A percentile compares a stretch with the other conserved stretches of the same genome.
phyloP scores from a whole-genome alignment of 1,140 invertebrate species.

The Pogonus chalceus region DNA sequence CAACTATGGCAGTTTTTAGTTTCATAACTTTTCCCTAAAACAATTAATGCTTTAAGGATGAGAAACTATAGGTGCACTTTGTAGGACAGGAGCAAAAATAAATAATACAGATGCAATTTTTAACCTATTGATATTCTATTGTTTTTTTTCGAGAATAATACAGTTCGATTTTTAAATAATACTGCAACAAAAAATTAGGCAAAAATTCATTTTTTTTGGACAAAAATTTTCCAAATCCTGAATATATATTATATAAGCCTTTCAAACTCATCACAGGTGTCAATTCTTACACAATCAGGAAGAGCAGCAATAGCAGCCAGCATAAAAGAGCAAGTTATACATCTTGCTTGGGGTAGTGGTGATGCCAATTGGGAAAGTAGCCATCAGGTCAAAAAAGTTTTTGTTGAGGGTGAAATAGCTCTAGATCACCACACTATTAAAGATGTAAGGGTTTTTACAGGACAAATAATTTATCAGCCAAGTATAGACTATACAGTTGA shows the following conservation, averaged over 20 bases:
- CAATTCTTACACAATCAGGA: constrained; percentile 15
- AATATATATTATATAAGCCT: constrained; percentile 10
- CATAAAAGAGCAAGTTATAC: constrained; percentile 14
- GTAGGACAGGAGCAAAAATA: constrained; percentile 10
- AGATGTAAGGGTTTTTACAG: constrained; percentile 15
- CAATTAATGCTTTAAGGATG: constrained; percentile 11
- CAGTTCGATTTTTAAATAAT: constrained; percentile 10
- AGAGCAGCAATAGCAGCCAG: constrained; percentile 16
- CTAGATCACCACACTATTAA: constrained; percentile 14
- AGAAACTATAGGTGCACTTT: not conserved
- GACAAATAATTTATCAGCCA: constrained; percentile 14
- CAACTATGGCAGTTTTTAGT: constrained; percentile 8
- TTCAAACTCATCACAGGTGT: constrained; percentile 11
- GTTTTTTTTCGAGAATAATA: constrained; percentile 11
- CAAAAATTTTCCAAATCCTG: constrained; percentile 10
- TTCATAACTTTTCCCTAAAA: constrained; percentile 8
- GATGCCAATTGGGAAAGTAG: constrained; percentile 15
- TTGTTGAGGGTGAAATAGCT: constrained; percentile 13
- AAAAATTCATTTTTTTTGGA: constrained; percentile 10
- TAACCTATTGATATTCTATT: constrained; percentile 12
- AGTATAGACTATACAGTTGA: too few relatives aligned
- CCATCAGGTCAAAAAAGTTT: constrained; percentile 14
- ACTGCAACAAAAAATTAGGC: not conserved
- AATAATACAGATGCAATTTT: constrained; percentile 12
- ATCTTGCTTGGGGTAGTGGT: constrained; percentile 17